Evolutionary conservation across 2,888 invertebrate species (phyloP).

Genomic region (Meliscaeva auricollis): DNA sequence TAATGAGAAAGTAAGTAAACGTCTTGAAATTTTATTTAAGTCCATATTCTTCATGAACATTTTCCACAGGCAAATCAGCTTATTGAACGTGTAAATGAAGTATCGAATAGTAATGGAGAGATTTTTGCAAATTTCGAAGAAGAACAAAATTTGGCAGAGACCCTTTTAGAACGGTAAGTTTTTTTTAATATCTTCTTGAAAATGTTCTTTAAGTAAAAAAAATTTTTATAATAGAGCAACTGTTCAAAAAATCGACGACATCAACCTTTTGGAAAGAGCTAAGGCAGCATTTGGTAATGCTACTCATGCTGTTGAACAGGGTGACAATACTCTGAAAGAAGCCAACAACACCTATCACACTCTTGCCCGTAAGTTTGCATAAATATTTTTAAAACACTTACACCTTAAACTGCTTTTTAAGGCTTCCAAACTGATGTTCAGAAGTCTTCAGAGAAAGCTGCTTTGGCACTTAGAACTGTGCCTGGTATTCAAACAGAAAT

Average conservation of each 20-base stretch:
- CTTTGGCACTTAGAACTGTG: conserved; percentile 90
- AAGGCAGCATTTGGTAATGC: conserved; percentile 91
- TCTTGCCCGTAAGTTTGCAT: conserved; percentile 80
- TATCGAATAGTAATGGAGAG: conserved; percentile 84
- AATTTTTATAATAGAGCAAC: conserved; percentile 83
- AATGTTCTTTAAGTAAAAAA: background rate
- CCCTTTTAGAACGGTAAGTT: conserved; percentile 86
- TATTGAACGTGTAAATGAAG: conserved; percentile 79
- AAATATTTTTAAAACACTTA: background rate
- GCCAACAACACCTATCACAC: conserved; percentile 92
- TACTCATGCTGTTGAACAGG: conserved; percentile 92
- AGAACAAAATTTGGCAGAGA: conserved; percentile 87
- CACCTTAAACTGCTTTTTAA: conserved; percentile 78
- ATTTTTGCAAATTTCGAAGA: conserved; percentile 87
- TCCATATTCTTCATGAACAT: too few species aligned
- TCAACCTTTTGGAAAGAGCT: conserved; percentile 91
- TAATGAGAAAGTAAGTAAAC: conserved; percentile 86
- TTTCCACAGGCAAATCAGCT: conserved; percentile 79
- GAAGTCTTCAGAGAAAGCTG: conserved; percentile 92
- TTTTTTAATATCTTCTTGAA: background rate
- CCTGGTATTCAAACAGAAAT: conserved; percentile 90
- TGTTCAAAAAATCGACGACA: conserved; percentile 91
- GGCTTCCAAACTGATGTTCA: conserved; percentile 96
- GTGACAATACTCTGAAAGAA: conserved; percentile 92
- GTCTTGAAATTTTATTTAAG: too few species aligned